phyloP scores from a whole-genome alignment of 1,140 invertebrate species.

The Leptinotarsa defecta region DNA sequence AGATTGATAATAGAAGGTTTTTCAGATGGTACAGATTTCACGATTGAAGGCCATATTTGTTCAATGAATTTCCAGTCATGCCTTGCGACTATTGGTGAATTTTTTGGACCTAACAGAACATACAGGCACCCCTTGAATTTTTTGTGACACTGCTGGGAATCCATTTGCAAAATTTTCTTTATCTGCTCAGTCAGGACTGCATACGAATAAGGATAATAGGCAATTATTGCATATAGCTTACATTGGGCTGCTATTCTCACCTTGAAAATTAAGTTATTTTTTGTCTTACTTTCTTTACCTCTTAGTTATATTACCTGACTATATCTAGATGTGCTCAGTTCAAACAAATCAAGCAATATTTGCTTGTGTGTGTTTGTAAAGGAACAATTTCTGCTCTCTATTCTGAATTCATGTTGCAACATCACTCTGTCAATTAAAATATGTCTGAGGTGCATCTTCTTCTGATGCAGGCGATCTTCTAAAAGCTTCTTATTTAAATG shows the following conservation, averaged over 20 bases:
- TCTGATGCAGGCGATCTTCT: conserved; percentile 66
- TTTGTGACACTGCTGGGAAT: conserved; percentile 68
- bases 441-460: conserved; percentile 67
- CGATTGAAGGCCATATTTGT: conserved; percentile 75
- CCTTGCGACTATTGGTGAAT: conserved; percentile 66
- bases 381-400: conserved; percentile 53
- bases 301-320: conserved; percentile 61
- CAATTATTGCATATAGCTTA: conserved; percentile 60
- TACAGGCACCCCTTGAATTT: conserved; percentile 81
- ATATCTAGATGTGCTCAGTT: conserved; percentile 70
- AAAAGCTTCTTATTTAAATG: conserved; percentile 64
- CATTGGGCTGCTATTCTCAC: conserved; percentile 68
- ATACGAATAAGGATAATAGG: conserved; percentile 66
- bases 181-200: conserved; percentile 64
- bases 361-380: conserved; percentile 65
- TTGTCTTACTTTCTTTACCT: not conserved
- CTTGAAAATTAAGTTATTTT: conserved; percentile 49
- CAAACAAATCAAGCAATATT: conserved; percentile 68
- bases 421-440: conserved; percentile 68
- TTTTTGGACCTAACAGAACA: conserved; percentile 71
- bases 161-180: conserved; percentile 63
- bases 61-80: conserved; percentile 77
- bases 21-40: conserved; percentile 75
- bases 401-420: conserved; percentile 71
- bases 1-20: conserved; percentile 79